Conservation (phyloP, 1,140 invertebrate genomes). For the Subanguina moxae region DNA sequence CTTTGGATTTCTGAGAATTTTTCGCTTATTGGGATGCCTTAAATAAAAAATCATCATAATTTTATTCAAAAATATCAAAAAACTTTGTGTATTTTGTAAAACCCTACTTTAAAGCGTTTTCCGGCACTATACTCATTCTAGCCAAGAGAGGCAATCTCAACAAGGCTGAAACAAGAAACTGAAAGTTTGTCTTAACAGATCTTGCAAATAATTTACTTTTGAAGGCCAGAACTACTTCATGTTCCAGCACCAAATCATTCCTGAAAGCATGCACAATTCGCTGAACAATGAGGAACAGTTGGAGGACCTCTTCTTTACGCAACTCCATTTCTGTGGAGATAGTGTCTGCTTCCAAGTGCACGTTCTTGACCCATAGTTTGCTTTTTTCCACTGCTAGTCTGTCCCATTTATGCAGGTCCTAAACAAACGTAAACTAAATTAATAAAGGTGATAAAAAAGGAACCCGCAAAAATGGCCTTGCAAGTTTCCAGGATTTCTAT, state of each 20-base stretch:
- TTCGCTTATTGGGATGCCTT: no score
- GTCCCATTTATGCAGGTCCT: slow-evolving; percentile 18
- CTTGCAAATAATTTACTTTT: not conserved
- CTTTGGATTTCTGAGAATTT: no score
- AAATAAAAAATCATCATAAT: no score
- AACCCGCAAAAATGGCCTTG: no score
- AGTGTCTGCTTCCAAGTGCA: not conserved
- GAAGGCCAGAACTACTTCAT: slow-evolving; percentile 8
- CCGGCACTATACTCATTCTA: slow-evolving; percentile 34
- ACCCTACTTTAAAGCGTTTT: slow-evolving; percentile 30
- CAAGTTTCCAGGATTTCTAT: no score
- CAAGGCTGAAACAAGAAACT: slow-evolving; percentile 15
- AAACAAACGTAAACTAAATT: slow-evolving; percentile 8
- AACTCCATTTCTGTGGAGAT: slow-evolving; percentile 18
- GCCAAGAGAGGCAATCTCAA: slow-evolving; percentile 32
- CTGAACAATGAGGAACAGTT: slow-evolving; percentile 23
- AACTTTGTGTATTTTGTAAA: no score
- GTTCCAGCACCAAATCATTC: slow-evolving; percentile 4
- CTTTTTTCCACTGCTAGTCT: slow-evolving; percentile 18
- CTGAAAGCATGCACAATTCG: slow-evolving; percentile 19
- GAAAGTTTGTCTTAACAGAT: not conserved
- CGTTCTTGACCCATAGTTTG: slow-evolving; percentile 15
- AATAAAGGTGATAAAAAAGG: no score
- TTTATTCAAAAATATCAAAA: not conserved
- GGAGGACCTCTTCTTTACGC: slow-evolving; percentile 22